Evolutionary conservation across 2,888 invertebrate genomes (phyloP), one percentile per base, ranked within the genome.

Genomic region (Schizaphis graminum): DNA sequence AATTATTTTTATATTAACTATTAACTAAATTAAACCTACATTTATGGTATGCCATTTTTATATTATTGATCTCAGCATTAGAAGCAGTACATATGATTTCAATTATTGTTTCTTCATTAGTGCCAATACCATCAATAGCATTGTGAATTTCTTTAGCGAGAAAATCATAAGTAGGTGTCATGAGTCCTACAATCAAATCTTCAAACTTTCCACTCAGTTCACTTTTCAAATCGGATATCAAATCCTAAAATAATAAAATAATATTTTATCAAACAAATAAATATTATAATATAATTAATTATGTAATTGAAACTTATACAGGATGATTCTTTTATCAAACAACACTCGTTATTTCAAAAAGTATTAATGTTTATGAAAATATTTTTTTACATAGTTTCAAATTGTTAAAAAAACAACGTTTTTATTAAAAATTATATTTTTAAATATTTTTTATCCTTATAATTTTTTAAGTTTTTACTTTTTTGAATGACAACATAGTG

Each of bases 201-300:
- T 99, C 98, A 95, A 99, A 98, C 95, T 98, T 97, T 8, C 99
- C 99, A 95, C 97, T 97, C 44, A 98, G 97, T 96, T 99, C 99
- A 95, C 98, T 98, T 96, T 98, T 98, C 95, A 98, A 96, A 95
- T 98, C 98, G 86, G 97, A 97, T 89, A 98, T 97, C 53, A 98
- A 96, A 95, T 95, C 95, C 95, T 95, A 94, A 49, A 94, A 94
- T 24, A 93, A 96, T 97, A 86, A 53, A 87, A n/a, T 8, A 53
- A 86, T 56, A 85, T 57, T 91, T 91, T 41, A 84, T 35, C 7
- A 77, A 35, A 35, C 77, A 53, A 28, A 56, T 10, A 49, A 35
- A 77, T 35, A 56, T 21, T 26, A 53, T 3, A 53, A 41, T 41
- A 89, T 53, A 41, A 41, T 87, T 57, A 35, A 61, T 10, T n/a